Percentiles rank a stretch among this genome's conserved stretches.
Conservation (phyloP, 2,888 invertebrate genomes). For the Meiosimyza decipiens region DNA sequence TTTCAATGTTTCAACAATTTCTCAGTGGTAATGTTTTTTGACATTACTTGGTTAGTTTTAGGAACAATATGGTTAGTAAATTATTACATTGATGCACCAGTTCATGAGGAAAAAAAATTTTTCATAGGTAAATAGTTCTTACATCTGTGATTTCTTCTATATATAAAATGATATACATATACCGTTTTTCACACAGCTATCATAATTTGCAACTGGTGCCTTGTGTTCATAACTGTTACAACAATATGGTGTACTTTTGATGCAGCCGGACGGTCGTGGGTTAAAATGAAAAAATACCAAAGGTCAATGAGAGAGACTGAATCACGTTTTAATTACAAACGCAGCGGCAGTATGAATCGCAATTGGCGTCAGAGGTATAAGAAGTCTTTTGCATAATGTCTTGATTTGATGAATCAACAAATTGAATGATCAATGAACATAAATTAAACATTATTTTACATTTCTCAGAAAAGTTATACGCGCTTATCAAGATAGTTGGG, state of each 20-base stretch:
- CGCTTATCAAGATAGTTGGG: constrained; percentile 90
- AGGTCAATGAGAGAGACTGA: constrained; percentile 82
- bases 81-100: constrained; percentile 76
- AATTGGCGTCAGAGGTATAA: constrained; percentile 85
- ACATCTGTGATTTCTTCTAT: not conserved
- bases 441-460: not conserved
- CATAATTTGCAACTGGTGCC: constrained; percentile 82
- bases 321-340: constrained; percentile 79
- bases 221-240: constrained; percentile 77
- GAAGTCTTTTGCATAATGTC: too few relatives aligned
- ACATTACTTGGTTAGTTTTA: constrained; percentile 79
- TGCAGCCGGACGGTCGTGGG: constrained; percentile 88
- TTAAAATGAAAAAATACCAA: constrained; percentile 89
- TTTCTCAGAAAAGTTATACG: constrained; percentile 80
- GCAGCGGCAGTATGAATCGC: constrained; percentile 80
- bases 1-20: constrained; percentile 36
- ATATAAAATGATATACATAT: not conserved
- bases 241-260: constrained; percentile 90
- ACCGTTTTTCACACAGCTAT: constrained; percentile 69
- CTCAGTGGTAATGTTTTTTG: constrained; percentile 78
- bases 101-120: constrained; percentile 77
- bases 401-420: not conserved
- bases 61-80: constrained; percentile 79
- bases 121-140: constrained; percentile 73
- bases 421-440: not conserved